A percentile compares a stretch with the other conserved stretches of the same genome.
Conservation (phyloP, 35 echinoderm and acorn worm genomes). For the Amphiura filiformis region DNA sequence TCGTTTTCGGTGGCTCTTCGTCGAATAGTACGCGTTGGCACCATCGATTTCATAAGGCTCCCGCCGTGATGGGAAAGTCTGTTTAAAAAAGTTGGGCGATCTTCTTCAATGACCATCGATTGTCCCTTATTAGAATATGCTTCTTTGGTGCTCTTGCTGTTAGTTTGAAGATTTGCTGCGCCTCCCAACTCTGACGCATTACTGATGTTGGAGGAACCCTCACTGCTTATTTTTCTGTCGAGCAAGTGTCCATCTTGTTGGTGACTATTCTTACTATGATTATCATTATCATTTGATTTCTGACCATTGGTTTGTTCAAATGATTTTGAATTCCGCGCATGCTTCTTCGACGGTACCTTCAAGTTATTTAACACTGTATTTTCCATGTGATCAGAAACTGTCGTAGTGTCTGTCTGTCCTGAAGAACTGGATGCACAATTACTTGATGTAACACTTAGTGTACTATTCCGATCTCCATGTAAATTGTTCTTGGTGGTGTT, state of each 20-base stretch:
- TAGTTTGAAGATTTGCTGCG: neutral
- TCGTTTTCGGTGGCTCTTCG: slow-evolving; percentile 36
- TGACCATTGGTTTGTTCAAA: neutral
- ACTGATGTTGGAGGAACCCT: too few species aligned
- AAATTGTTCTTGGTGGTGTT: neutral
- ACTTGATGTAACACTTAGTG: neutral
- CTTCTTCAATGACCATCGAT: neutral
- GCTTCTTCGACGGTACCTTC: neutral
- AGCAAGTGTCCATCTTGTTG: neutral
- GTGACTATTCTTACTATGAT: neutral
- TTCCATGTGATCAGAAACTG: neutral
- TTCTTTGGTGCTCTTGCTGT: neutral
- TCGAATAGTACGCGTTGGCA: neutral
- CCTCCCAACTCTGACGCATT: neutral
- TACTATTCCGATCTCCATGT: neutral
- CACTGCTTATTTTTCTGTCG: neutral
- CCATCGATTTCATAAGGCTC: neutral
- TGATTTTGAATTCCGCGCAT: neutral
- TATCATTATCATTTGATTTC: neutral
- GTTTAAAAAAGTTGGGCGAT: neutral
- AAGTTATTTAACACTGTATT: neutral
- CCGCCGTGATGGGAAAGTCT: neutral
- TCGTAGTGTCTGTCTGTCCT: too few species aligned
- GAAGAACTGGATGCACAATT: neutral
- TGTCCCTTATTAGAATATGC: neutral